phyloP scores from a whole-genome alignment of 2,113 vertebrate species.

The Cervus canadensis region DNA sequence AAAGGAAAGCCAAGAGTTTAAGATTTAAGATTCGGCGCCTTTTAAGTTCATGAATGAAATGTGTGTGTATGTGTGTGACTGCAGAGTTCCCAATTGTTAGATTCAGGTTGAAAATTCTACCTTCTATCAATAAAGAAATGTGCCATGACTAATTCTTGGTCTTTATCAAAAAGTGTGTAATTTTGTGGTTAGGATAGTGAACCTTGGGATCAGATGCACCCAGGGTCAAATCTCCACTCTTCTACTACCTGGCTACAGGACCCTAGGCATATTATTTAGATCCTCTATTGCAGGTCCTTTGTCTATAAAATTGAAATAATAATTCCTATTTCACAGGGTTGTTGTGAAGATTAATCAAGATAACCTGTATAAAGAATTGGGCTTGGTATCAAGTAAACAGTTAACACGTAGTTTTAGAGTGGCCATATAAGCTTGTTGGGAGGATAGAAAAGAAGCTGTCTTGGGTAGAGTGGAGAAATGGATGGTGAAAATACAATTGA shows the following conservation, averaged over 20 bases:
- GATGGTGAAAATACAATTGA: not conserved
- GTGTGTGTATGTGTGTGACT: not conserved
- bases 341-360: not conserved
- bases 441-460: constrained; percentile 1
- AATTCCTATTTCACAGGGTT: not conserved
- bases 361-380: not conserved
- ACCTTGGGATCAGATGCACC: not conserved
- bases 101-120: not conserved
- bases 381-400: not conserved
- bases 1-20: constrained; percentile 54
- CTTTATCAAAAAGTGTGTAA: not conserved
- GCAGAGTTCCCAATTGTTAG: not conserved
- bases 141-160: not conserved
- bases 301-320: not conserved
- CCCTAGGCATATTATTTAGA: not conserved
- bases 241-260: not conserved
- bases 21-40: not conserved
- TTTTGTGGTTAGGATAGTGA: not conserved
- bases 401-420: not conserved
- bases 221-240: not conserved
- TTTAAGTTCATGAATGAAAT: constrained; percentile 33
- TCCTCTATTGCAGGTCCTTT: not conserved
- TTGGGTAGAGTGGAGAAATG: not conserved
- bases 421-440: not conserved
- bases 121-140: not conserved